phyloP scores from a whole-genome alignment of 2,888 invertebrate species.

The Gymnoscelis rufifasciata region DNA sequence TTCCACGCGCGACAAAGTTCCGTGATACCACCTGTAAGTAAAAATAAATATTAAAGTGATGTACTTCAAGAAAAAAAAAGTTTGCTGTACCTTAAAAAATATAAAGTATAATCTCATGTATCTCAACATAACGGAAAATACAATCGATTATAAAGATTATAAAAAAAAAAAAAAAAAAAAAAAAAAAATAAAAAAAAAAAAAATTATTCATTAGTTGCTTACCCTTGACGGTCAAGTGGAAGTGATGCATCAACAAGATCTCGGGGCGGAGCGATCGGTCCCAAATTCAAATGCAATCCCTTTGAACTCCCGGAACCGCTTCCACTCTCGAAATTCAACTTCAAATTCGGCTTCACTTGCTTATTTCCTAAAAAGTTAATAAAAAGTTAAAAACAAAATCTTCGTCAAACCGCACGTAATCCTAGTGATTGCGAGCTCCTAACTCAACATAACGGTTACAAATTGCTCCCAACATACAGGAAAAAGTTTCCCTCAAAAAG shows the following conservation, averaged over 20 bases:
- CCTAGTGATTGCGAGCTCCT: conserved; percentile 49
- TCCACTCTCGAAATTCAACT: conserved; percentile 83
- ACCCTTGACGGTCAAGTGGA: conserved; percentile 94
- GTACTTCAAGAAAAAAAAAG: too few relatives aligned
- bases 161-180: too few relatives aligned
- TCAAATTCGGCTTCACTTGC: conserved; percentile 83
- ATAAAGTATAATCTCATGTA: too few relatives aligned
- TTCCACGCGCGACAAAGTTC: conserved; percentile 92
- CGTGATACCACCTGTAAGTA: conserved; percentile 92
- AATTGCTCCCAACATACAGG: conserved; percentile 66
- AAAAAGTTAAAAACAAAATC: conserved; percentile 7
- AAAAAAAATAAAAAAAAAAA: too few relatives aligned
- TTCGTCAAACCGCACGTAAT: conserved; percentile 47
- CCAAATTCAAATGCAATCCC: conserved; percentile 86
- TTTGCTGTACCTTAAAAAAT: too few relatives aligned
- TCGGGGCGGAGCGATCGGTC: conserved; percentile 81
- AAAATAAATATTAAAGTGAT: not conserved
- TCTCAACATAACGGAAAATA: too few relatives aligned
- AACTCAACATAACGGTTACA: conserved; percentile 72
- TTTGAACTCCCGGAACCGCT: conserved; percentile 65
- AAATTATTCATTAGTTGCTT: conserved; percentile 40
- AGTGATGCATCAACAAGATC: conserved; percentile 89
- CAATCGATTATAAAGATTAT: too few relatives aligned
- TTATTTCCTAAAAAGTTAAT: conserved; percentile 66
- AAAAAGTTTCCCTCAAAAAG: conserved; percentile 70